phyloP scores from a whole-genome alignment of 2,797 vertebrate species.

The Alca torda region DNA sequence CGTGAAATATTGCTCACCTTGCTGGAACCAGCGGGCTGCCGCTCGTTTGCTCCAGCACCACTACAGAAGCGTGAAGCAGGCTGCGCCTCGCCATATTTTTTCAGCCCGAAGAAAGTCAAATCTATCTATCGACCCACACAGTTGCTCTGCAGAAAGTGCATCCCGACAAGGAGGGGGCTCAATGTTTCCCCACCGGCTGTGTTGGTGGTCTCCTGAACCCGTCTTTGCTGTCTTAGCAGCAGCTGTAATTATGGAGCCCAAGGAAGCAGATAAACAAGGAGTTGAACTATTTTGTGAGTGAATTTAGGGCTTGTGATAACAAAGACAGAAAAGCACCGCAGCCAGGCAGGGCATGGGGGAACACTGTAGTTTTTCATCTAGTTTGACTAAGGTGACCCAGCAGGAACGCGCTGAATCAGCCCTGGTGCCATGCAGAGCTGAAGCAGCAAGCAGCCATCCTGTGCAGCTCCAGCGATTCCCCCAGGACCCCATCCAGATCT shows the following conservation, averaged over 20 bases:
- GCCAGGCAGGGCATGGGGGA: background rate
- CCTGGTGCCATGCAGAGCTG: background rate
- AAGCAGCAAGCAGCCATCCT: background rate
- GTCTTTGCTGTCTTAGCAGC: slow-evolving; percentile 5
- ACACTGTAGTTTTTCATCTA: background rate
- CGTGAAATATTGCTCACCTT: background rate
- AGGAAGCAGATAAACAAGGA: slow-evolving; percentile 43
- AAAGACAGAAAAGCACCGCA: background rate
- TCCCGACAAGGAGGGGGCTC: background rate
- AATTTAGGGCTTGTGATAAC: slow-evolving; percentile 3
- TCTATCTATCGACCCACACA: background rate
- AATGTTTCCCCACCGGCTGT: background rate
- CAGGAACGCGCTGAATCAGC: background rate
- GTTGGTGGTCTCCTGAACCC: slow-evolving; percentile 33
- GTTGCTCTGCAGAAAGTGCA: background rate
- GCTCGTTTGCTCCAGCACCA: background rate
- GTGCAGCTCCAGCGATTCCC: background rate
- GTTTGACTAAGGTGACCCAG: background rate
- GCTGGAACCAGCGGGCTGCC: background rate
- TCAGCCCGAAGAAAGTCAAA: background rate
- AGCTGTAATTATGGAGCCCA: background rate
- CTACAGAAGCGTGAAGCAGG: background rate
- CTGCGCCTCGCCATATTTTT: background rate
- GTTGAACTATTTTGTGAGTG: background rate
- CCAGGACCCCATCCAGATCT: background rate